phyloP scores from a whole-genome alignment of 1,140 invertebrate species.

The Orchesella cincta region DNA sequence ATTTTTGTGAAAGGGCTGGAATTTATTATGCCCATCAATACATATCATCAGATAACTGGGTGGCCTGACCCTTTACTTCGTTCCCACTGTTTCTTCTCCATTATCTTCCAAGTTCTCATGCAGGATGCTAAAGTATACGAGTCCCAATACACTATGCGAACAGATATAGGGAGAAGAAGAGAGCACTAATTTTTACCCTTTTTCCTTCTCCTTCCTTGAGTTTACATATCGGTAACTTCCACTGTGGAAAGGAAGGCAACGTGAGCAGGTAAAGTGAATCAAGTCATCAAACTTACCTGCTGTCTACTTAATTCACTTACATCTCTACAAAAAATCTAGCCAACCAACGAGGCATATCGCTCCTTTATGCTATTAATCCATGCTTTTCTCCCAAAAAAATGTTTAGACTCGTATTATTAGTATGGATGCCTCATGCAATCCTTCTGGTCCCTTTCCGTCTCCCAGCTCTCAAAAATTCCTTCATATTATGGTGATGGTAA shows the following conservation, averaged over 20 bases:
- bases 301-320: background rate
- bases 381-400: background rate
- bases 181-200: no score
- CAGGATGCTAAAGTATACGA: no score
- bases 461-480: constrained; percentile 16
- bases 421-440: no score
- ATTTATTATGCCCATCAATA: constrained; percentile 32
- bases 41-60: constrained; percentile 34
- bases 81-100: constrained; percentile 24
- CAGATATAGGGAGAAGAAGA: no score
- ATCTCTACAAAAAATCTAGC: no score
- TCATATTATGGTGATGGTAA: background rate
- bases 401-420: background rate
- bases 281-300: background rate
- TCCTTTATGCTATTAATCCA: no score
- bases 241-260: no score
- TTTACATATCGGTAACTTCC: no score
- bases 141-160: no score
- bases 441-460: constrained; percentile 22
- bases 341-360: no score
- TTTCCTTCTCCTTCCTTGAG: no score
- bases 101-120: no score
- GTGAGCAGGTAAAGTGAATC: background rate
- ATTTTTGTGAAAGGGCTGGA: constrained; percentile 30
- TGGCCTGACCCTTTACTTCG: constrained; percentile 24